These are phyloP conservation scores for Cherax quadricarinatus DNA, from an alignment of 1,140 invertebrate species.

Conservation along the genomic window DNA sequence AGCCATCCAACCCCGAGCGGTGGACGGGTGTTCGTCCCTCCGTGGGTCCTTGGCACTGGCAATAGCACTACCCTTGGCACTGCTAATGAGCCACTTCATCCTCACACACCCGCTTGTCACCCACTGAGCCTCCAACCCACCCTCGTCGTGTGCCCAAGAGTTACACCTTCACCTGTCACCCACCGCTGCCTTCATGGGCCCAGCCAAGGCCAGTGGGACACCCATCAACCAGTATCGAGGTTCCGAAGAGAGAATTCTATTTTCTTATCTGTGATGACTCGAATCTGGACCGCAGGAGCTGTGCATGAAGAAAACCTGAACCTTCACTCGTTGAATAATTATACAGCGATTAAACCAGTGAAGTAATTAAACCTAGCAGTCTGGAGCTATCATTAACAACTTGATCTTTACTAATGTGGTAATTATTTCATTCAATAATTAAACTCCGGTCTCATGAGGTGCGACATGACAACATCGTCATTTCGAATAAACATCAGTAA, in stretches of 20 bases:
- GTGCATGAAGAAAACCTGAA: neutral
- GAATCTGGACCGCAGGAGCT: neutral
- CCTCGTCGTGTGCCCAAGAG: neutral
- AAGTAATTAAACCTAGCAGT: too few species aligned
- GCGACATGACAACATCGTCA: too few species aligned
- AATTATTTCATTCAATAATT: too few species aligned
- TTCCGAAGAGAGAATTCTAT: too few species aligned
- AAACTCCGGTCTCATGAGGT: too few species aligned
- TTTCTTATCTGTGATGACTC: neutral
- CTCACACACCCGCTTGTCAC: neutral
- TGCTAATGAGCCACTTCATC: neutral
- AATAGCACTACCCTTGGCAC: neutral
- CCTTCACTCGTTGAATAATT: neutral
- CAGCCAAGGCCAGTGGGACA: too few species aligned
- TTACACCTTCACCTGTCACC: neutral
- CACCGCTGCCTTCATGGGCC: too few species aligned
- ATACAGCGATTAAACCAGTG: too few species aligned
- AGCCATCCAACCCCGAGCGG: constrained; percentile 21
- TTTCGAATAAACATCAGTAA: too few species aligned
- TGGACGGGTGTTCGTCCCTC: constrained; percentile 2
- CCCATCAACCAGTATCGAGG: too few species aligned
- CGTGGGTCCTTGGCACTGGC: neutral
- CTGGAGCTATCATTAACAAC: too few species aligned
- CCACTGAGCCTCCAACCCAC: neutral
- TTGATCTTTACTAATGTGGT: too few species aligned